Percentiles rank a stretch among this genome's conserved stretches.
phyloP scores from a whole-genome alignment of 2,888 invertebrate genomes.

The Cryptosula pallasiana region DNA sequence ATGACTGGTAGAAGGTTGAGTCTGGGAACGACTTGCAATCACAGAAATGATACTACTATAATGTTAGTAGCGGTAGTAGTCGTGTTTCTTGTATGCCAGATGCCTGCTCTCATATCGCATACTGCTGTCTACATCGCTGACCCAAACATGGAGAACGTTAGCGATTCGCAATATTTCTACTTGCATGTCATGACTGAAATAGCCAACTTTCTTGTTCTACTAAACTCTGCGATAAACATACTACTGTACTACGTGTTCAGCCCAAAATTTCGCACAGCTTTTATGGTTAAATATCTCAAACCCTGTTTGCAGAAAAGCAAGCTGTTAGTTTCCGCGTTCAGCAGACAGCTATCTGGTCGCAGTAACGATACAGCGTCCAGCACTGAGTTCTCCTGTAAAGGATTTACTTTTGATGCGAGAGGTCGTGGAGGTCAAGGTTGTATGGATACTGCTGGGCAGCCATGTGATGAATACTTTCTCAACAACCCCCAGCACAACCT shows the following conservation, averaged over 20 bases:
- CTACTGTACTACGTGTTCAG: slow-evolving; percentile 54
- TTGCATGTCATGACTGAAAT: slow-evolving; percentile 31
- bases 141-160: slow-evolving; percentile 27
- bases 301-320: neutral
- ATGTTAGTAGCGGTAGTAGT: slow-evolving; percentile 53
- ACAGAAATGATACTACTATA: slow-evolving; percentile 51
- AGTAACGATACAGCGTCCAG: neutral
- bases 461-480: too few species aligned
- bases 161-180: neutral
- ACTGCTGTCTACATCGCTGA: slow-evolving; percentile 49
- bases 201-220: slow-evolving; percentile 47
- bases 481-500: too few species aligned
- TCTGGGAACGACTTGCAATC: slow-evolving; percentile 45
- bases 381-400: neutral
- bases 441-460: neutral
- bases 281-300: slow-evolving; percentile 27
- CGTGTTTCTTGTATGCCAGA: slow-evolving; percentile 52
- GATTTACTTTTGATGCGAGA: neutral
- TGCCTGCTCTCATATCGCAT: slow-evolving; percentile 50
- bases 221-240: slow-evolving; percentile 53
- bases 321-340: neutral
- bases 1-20: slow-evolving; percentile 37
- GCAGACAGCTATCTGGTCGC: neutral
- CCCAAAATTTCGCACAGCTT: slow-evolving; percentile 45
- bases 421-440: neutral